These are phyloP conservation scores for Aviceda subcristata DNA, from an alignment of 2,113 vertebrate species.

Conservation along the genomic window DNA sequence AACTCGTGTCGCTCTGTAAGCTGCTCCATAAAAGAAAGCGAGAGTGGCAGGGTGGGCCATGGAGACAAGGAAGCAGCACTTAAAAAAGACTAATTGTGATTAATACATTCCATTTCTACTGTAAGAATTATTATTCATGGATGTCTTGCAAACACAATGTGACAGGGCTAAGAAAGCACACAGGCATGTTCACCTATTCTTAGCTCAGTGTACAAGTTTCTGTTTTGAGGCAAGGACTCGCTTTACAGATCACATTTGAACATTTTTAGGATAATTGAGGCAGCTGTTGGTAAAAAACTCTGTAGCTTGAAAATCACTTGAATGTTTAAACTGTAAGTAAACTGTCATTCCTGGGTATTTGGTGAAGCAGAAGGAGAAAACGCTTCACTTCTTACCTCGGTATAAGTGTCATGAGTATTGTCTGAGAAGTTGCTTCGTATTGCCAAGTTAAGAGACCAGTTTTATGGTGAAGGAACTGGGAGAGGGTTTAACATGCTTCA, in stretches of 20 bases:
- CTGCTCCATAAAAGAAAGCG: not conserved
- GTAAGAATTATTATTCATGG: not conserved
- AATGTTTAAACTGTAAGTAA: not conserved
- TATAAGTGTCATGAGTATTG: not conserved
- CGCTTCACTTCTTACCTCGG: not conserved
- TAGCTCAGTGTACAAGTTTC: not conserved
- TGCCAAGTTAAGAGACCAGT: not conserved
- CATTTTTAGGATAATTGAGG: not conserved
- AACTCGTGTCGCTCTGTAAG: not conserved
- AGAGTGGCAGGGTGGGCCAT: not conserved
- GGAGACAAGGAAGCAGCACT: not conserved
- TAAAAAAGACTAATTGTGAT: not conserved
- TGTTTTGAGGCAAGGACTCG: not conserved
- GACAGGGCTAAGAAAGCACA: not conserved
- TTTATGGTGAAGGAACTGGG: not conserved
- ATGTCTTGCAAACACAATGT: not conserved
- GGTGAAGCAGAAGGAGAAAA: not conserved
- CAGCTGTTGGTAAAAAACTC: not conserved
- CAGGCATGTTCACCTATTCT: not conserved
- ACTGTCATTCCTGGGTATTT: not conserved
- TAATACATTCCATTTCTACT: not conserved
- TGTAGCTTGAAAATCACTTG: not conserved
- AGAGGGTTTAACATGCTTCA: not conserved
- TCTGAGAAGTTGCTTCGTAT: not conserved
- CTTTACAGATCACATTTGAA: slow-evolving; percentile 11